These are phyloP conservation scores for Caenorhabditis drosophilae DNA, from an alignment of 2,888 invertebrate genomes.

Conservation along the genomic window DNA sequence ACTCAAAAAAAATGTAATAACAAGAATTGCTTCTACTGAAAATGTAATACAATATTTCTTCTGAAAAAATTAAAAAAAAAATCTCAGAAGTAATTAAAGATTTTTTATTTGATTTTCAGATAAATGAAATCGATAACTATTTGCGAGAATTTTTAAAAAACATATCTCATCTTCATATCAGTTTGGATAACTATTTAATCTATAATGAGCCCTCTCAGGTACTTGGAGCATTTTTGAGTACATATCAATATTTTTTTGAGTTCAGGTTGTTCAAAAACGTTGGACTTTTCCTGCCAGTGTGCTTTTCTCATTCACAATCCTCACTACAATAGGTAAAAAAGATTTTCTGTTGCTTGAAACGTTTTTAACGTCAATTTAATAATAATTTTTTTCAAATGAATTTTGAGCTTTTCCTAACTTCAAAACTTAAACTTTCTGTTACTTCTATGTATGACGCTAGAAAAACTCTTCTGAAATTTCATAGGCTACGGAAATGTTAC, in stretches of 20 bases:
- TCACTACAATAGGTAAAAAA: slow-evolving; percentile 65
- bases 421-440: neutral
- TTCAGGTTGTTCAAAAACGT: slow-evolving; percentile 53
- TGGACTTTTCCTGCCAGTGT: slow-evolving; percentile 65
- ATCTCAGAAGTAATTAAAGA: neutral
- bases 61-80: no score
- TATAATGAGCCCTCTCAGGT: slow-evolving; percentile 50
- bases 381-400: no score
- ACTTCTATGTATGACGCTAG: slow-evolving; percentile 2
- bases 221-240: neutral
- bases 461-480: neutral
- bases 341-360: no score
- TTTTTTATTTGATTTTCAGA: slow-evolving; percentile 31
- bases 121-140: slow-evolving; percentile 49
- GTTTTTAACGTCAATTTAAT: no score
- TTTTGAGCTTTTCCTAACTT: no score
- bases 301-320: slow-evolving; percentile 65
- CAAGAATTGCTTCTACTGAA: slow-evolving; percentile 39
- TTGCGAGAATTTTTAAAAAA: slow-evolving; percentile 56
- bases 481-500: slow-evolving; percentile 65
- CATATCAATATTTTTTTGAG: neutral
- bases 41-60: slow-evolving; percentile 30
- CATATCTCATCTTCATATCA: slow-evolving; percentile 56
- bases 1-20: slow-evolving; percentile 49
- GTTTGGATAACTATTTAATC: slow-evolving; percentile 62